These are phyloP conservation scores for Eurypyga helias DNA, from an alignment of 2,113 vertebrate genomes.

Conservation along the genomic window DNA sequence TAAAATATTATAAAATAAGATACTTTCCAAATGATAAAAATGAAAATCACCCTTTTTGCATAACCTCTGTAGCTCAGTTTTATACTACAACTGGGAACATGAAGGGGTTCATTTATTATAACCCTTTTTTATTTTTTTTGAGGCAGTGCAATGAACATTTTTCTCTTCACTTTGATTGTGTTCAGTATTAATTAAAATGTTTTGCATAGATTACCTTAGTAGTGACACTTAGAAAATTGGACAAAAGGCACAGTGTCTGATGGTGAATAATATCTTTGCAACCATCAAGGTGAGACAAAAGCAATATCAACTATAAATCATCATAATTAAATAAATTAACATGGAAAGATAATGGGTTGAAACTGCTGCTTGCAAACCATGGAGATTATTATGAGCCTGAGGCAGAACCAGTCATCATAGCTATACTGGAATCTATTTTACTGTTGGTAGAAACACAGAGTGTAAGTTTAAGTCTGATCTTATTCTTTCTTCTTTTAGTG, in stretches of 20 bases:
- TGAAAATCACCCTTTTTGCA: slow-evolving; percentile 19
- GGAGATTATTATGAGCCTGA: not conserved
- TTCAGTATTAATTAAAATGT: slow-evolving; percentile 65
- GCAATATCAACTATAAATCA: not conserved
- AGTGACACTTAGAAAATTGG: slow-evolving; percentile 38
- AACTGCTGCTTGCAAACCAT: not conserved
- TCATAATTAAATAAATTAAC: slow-evolving; percentile 52
- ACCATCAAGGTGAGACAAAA: slow-evolving; percentile 49
- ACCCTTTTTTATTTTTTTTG: not conserved
- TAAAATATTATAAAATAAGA: not conserved
- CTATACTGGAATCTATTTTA: not conserved
- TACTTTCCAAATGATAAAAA: not conserved
- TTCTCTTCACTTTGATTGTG: slow-evolving; percentile 24
- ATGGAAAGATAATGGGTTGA: not conserved
- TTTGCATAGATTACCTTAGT: slow-evolving; percentile 51
- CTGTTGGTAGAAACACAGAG: not conserved
- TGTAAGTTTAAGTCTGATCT: not conserved
- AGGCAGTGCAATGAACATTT: slow-evolving; percentile 14
- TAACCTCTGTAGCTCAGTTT: slow-evolving; percentile 8
- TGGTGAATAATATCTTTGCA: slow-evolving; percentile 35
- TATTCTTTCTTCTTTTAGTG: not conserved
- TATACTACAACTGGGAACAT: slow-evolving; percentile 9
- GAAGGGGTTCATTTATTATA: slow-evolving; percentile 18
- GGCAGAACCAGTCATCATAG: rapidly evolving
- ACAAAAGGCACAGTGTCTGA: not conserved